phyloP scores from a whole-genome alignment of 2,888 invertebrate genomes.

The Morpho helenor region DNA sequence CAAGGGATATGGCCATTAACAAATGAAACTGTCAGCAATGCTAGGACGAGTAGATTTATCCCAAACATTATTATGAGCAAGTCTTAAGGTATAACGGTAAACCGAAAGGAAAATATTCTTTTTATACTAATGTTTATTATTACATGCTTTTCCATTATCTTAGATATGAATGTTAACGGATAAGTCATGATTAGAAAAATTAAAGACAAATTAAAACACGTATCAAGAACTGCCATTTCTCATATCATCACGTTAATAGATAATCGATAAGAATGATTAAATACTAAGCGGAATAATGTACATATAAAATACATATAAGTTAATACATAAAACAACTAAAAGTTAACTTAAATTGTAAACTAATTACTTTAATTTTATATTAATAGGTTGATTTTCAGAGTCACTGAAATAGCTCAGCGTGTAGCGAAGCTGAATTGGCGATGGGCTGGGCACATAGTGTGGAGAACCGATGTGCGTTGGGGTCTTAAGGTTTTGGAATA shows the following conservation, averaged over 20 bases:
- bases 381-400: too few species aligned
- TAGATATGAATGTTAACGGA: conserved; percentile 11
- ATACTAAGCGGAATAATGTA: background rate
- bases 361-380: too few species aligned
- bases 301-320: too few species aligned
- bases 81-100: conserved; percentile 2
- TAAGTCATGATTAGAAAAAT: conserved; percentile 15
- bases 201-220: conserved; percentile 19
- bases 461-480: too few species aligned
- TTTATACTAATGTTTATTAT: conserved; percentile 10
- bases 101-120: background rate
- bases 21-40: conserved; percentile 26
- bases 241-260: conserved; percentile 19
- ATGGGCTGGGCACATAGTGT: too few species aligned
- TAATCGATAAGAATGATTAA: conserved; percentile 6
- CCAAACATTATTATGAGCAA: conserved; percentile 13
- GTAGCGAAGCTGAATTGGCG: too few species aligned
- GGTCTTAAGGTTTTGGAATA: too few species aligned
- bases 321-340: too few species aligned
- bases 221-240: conserved; percentile 11
- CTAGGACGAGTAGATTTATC: conserved; percentile 10
- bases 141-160: background rate
- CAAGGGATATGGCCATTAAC: conserved; percentile 40
- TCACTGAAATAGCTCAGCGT: too few species aligned
- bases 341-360: too few species aligned